Evolutionary conservation across 2,888 invertebrate species (phyloP), one percentile per base, ranked within the genome.

Genomic region (Sarcophaga caerulescens): DNA sequence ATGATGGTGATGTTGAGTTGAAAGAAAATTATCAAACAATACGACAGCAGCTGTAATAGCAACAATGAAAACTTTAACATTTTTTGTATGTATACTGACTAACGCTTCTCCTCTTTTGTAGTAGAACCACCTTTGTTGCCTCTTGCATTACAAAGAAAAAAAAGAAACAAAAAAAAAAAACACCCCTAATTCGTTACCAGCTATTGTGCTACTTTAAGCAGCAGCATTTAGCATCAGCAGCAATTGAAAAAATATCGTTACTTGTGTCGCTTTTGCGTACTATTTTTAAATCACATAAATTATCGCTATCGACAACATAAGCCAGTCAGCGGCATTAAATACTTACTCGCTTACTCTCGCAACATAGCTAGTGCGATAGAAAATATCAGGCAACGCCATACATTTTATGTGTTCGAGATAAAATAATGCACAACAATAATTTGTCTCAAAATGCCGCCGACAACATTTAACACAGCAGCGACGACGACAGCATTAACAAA

Each of bases 391-490:
- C 12, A 47, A 47, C 11, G 4, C 0, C 47, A 45, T 80, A 66
- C 68, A 74, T 21, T 78, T 59, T 77, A 65, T 83, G 68, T 35
- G n/a, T 59, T 45, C 65, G 59, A 79, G 81, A 81, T 85, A 76
- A 75, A 70, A 59, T n/a, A 23, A 19, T 6, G 6, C 59, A 74
- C 81, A 70, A 82, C 74, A 81, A 75, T 66, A 85, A 79, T 81
- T 81, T 76, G 81, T 82, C 70, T 81, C 14, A 25, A 75, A 79
- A 85, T 71, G 52, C 82, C 79, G 70, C 65, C 76, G 63, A 76
- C 65, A 68, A 76, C 17, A 76, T 66, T 60, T 60, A 52, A 47
- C 11, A 76, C 59, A 68, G 11, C 68, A 6, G 11, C 59, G 21
- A 47, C 52, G 57, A 52, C 60, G 44, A 68, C 47, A 81, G 25